Conservation (phyloP, 2,113 vertebrate genomes). For the Oryzias melastigma region DNA sequence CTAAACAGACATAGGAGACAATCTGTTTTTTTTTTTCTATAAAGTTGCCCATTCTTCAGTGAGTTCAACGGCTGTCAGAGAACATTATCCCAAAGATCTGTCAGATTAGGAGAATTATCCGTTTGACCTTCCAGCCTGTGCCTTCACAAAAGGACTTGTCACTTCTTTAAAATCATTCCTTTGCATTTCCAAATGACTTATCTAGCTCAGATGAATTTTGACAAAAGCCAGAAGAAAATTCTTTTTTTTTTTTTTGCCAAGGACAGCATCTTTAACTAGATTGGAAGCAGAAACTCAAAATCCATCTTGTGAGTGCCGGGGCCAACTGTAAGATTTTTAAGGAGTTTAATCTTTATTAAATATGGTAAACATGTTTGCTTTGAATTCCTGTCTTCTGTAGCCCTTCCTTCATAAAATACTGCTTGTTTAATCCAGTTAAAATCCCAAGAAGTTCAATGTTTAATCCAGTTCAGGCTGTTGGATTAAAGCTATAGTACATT, state of each 20-base stretch:
- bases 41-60: not conserved
- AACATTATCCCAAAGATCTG: slow-evolving; percentile 6
- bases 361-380: slow-evolving; percentile 9
- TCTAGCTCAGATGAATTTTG: slow-evolving; percentile 18
- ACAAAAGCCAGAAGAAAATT: slow-evolving; percentile 1
- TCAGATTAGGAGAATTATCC: slow-evolving; percentile 30
- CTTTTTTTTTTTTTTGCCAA: slow-evolving; percentile 1
- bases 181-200: not conserved
- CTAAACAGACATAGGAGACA: too few species aligned
- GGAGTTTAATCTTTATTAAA: slow-evolving; percentile 19
- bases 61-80: slow-evolving; percentile 14
- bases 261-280: slow-evolving; percentile 41
- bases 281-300: slow-evolving; percentile 30
- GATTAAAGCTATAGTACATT: not conserved
- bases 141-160: slow-evolving; percentile 18
- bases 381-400: slow-evolving; percentile 17
- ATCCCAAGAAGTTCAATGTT: slow-evolving; percentile 18
- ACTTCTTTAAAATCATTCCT: not conserved
- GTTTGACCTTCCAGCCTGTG: slow-evolving; percentile 13
- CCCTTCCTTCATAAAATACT: slow-evolving; percentile 11
- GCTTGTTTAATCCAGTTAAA: slow-evolving; percentile 12
- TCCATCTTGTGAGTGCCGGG: slow-evolving; percentile 30
- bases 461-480: slow-evolving; percentile 19
- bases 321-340: slow-evolving; percentile 27
- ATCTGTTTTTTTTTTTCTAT: not conserved